Percentiles rank a stretch among this genome's conserved stretches.
Evolutionary conservation across 2,797 vertebrate genomes (phyloP).

Genomic region (Odontamblyopus lacepedii): DNA sequence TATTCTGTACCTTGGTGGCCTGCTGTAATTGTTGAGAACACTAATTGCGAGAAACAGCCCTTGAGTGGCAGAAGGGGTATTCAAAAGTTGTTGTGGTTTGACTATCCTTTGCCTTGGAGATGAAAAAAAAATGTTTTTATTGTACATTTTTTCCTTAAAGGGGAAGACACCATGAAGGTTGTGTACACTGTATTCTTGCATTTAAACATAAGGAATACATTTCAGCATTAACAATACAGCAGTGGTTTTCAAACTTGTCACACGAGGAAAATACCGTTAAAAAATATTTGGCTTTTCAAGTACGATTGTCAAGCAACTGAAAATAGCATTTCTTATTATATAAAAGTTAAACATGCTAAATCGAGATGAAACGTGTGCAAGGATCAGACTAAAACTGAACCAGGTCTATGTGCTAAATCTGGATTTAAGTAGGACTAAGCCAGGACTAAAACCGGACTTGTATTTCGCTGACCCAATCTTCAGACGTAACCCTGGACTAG

Average conservation of each 20-base stretch:
- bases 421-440: neutral
- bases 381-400: neutral
- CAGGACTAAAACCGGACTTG: neutral
- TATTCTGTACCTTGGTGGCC: constrained; percentile 86
- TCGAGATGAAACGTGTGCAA: neutral
- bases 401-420: neutral
- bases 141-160: constrained; percentile 22
- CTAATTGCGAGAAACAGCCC: constrained; percentile 71
- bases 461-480: too few relatives aligned
- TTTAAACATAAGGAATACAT: constrained; percentile 63
- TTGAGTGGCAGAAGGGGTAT: constrained; percentile 59
- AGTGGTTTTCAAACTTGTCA: neutral
- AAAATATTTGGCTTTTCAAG: neutral
- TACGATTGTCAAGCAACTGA: neutral
- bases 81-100: constrained; percentile 65
- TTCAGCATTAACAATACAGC: neutral
- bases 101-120: constrained; percentile 76
- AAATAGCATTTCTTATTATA: constrained; percentile 6
- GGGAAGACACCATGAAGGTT: constrained; percentile 64
- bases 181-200: constrained; percentile 77
- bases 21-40: constrained; percentile 77
- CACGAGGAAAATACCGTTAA: neutral
- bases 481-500: too few relatives aligned
- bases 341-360: constrained; percentile 2
- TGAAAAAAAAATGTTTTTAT: constrained; percentile 46